A percentile compares a stretch with the other conserved stretches of the same genome.
phyloP scores from a whole-genome alignment of 2,888 invertebrate species.

The Meganola albula region DNA sequence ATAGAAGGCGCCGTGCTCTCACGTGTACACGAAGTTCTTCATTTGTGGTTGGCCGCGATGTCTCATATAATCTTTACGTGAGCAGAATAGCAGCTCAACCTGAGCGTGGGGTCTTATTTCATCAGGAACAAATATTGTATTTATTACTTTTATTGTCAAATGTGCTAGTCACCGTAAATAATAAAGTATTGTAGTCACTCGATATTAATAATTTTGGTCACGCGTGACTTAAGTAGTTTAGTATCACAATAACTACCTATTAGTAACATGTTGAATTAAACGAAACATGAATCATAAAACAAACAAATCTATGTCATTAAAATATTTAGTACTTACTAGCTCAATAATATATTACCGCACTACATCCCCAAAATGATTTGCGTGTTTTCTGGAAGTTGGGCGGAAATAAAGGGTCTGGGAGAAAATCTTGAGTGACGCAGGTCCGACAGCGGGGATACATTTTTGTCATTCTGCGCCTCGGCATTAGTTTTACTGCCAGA shows the following conservation, averaged over 20 bases:
- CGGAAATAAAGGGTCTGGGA: constrained; percentile 38
- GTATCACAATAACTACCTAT: constrained; percentile 4
- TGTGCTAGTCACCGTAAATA: neutral
- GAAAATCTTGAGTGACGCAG: constrained; percentile 54
- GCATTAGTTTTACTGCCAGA: constrained; percentile 36
- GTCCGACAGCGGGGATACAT: constrained; percentile 55
- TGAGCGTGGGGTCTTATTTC: constrained; percentile 19
- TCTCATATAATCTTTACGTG: constrained; percentile 62
- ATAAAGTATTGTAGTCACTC: neutral
- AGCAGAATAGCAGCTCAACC: constrained; percentile 35
- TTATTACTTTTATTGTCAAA: constrained; percentile 12
- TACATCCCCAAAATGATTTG: constrained; percentile 36
- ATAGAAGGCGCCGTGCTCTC: constrained; percentile 34
- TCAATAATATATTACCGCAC: constrained; percentile 30
- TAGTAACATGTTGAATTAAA: constrained; percentile 8
- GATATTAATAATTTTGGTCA: neutral
- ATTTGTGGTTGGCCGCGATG: constrained; percentile 50
- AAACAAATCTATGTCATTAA: constrained; percentile 15
- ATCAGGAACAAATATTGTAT: constrained; percentile 21
- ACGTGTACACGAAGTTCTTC: constrained; percentile 37
- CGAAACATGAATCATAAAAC: constrained; percentile 8
- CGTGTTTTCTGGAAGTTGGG: constrained; percentile 45
- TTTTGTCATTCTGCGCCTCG: constrained; percentile 50
- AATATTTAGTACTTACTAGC: constrained; percentile 25
- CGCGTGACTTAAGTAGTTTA: neutral